These are phyloP conservation scores for Aulostomus chinensis DNA, from an alignment of 2,797 vertebrate genomes.

Conservation along the genomic window DNA sequence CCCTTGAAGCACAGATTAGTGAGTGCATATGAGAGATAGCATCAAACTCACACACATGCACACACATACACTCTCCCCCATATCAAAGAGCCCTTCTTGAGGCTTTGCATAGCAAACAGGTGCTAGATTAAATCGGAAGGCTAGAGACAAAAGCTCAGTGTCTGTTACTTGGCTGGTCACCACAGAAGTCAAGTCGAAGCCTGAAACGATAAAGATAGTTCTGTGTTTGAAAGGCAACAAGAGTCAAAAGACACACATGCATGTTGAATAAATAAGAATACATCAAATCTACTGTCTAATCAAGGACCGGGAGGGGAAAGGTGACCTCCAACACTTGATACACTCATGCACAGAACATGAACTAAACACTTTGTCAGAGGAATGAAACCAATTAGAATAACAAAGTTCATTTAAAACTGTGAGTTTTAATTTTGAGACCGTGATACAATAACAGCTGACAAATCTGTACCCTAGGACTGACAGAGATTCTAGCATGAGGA, in stretches of 20 bases:
- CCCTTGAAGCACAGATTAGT: conserved; percentile 50
- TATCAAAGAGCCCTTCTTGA: conserved; percentile 75
- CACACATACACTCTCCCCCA: conserved; percentile 35
- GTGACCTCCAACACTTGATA: conserved; percentile 13
- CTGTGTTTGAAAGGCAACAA: conserved; percentile 24
- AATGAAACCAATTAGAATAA: no score
- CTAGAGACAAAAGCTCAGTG: conserved; percentile 69
- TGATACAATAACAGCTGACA: no score
- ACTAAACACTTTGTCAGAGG: no score
- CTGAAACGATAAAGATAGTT: conserved; percentile 45
- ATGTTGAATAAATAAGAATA: conserved; percentile 34
- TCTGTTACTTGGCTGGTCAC: conserved; percentile 66
- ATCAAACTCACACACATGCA: conserved; percentile 33
- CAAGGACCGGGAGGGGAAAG: conserved; percentile 13
- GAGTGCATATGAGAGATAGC: conserved; percentile 43
- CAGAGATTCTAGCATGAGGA: no score
- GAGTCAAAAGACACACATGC: conserved; percentile 37
- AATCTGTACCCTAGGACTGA: no score
- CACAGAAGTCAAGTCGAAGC: conserved; percentile 62
- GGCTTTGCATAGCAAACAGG: conserved; percentile 75
- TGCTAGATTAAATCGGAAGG: conserved; percentile 72
- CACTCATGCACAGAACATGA: neutral
- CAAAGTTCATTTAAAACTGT: neutral
- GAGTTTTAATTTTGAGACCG: no score
- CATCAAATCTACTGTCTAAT: conserved; percentile 21